A percentile compares a stretch with the other conserved stretches of the same genome.
These are phyloP conservation scores for Tanytarsus gracilentus DNA, from an alignment of 2,888 invertebrate genomes.

Conservation along the genomic window DNA sequence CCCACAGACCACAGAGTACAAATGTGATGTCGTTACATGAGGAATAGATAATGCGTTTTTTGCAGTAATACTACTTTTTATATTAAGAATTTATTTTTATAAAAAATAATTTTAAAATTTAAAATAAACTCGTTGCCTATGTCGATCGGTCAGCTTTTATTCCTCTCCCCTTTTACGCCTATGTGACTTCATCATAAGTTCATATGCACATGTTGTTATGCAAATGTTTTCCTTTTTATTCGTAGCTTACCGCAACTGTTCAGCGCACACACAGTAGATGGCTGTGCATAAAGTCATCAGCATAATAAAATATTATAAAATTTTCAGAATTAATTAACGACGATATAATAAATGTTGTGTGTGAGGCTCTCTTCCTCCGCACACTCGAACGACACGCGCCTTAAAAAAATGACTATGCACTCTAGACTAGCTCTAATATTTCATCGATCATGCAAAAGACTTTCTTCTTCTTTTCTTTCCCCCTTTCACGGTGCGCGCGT, in stretches of 20 bases:
- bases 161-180: constrained; percentile 1
- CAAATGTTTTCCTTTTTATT: constrained; percentile 8
- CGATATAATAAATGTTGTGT: no score
- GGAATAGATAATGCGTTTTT: no score
- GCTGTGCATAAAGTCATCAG: not conserved
- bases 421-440: constrained; percentile 23
- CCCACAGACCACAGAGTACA: no score
- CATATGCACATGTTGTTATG: constrained; percentile 23
- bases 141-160: not conserved
- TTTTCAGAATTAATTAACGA: constrained; percentile 22
- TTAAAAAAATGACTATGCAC: constrained; percentile 6
- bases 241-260: not conserved
- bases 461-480: not conserved
- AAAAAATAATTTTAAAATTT: not conserved
- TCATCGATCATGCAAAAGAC: constrained; percentile 27
- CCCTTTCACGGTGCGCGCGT: not conserved
- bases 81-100: not conserved
- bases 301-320: not conserved
- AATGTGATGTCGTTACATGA: not conserved
- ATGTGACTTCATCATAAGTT: not conserved
- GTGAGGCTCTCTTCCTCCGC: not conserved
- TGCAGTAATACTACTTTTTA: no score
- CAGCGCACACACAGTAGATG: not conserved
- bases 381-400: constrained; percentile 24
- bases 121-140: not conserved